Base-by-base conservation (phyloP, 2,113 vertebrate genomes). In the Porphyrio hochstetteri region DNA sequence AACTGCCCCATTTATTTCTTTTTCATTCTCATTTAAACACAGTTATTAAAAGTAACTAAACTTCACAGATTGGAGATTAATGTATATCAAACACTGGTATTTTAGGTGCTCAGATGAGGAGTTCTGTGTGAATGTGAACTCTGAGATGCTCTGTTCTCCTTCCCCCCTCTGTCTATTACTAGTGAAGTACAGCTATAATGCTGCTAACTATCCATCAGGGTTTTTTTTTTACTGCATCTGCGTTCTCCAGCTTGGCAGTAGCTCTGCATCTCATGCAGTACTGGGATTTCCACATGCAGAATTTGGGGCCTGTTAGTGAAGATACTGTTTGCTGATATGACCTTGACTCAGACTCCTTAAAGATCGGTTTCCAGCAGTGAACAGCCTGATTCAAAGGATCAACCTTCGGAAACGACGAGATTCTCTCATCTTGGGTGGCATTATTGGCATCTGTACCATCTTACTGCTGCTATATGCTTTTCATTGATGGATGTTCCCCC, bases 351-450 rank as follows among this genome's bases (percentile, higher is more conserved):
- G 24, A 27, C 60, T 83, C 85, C 68, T 40, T 82, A 79, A 44
- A 99, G 99, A 99, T 96, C 99, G 99, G 61, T 99, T 99, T 90
- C 99, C 99, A 78, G 98, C 99, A 36, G 99, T 99, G 93, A 99
- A 99, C 98, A 99, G 98, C 97, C 98, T 99, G 95, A 99, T 99
- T 93, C 99, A 99, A 93, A 98, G 99, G 97, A 98, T 99, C 98
- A 99, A 99, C 98, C 98, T 99, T 40, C 98, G 99, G 74, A 99
- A 99, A 90, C 98, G 99, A 42, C 98, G 99, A 48, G 99, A 99
- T 97, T 99, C 99, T 0, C 98, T 99, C 97, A 99, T 99, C 92
- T 84, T 99, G 68, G 99, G 99, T 5, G 86, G 98, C 8, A 96
- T 99, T 33, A 98, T 99, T 23, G 99, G 99, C 33, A 38, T 99